These are phyloP conservation scores for Eretmochelys imbricata DNA, from an alignment of 2,113 vertebrate species.

Conservation along the genomic window DNA sequence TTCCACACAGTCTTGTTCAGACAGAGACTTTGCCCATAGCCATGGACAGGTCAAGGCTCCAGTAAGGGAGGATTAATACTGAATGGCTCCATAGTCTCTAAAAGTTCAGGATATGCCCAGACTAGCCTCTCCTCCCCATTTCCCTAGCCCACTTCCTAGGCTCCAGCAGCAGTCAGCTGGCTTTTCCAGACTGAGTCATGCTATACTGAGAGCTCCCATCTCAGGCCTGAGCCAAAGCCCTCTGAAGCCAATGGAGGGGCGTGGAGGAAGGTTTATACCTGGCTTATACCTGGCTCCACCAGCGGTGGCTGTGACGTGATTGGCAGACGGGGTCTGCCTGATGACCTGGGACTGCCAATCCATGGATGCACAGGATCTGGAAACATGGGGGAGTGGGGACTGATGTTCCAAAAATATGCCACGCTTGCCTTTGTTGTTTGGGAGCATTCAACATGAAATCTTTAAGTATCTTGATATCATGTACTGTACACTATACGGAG, in stretches of 20 bases:
- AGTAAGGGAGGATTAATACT: background rate
- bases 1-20: background rate
- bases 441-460: background rate
- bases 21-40: background rate
- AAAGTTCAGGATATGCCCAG: background rate
- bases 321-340: background rate
- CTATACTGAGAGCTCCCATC: background rate
- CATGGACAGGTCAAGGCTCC: background rate
- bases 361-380: background rate
- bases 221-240: accelerated
- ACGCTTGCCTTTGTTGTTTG: background rate
- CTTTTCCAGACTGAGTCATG: background rate
- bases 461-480: background rate
- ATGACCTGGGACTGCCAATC: background rate
- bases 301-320: background rate
- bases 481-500: background rate
- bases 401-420: background rate
- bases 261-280: background rate
- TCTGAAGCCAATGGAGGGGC: background rate
- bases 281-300: background rate
- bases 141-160: background rate
- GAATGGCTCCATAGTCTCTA: background rate
- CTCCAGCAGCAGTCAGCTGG: background rate
- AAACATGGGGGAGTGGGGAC: background rate
- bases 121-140: background rate